Evolutionary conservation across 2,797 vertebrate species (phyloP), one percentile per base, ranked within the genome.

Genomic region (Hypotaenidia philippensis): DNA sequence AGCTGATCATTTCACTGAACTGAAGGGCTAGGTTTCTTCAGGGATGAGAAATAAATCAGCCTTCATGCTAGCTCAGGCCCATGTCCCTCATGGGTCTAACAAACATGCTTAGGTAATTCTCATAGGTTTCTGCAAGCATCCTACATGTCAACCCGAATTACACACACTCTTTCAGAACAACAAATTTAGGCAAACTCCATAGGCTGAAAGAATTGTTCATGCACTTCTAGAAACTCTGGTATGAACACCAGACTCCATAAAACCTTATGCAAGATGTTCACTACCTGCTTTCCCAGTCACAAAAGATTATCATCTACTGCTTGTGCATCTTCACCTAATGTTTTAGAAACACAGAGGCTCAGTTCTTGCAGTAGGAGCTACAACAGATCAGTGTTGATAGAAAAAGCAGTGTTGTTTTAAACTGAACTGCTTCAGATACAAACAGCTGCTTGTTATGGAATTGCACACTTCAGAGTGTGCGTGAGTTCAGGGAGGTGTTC

Each of bases 41-140:
- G 76, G 60, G 49, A 79, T 47, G 36, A 88, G 36, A 96, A 93
- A 95, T 49, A 95, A 94, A 86, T 56, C 84, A 88, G 55, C 64
- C 68, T 89, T 82, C 83, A 13, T 63, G 69, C 47, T 36, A 65
- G 34, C 75, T 96, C 79, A 52, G 31, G 53, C 81, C 83, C 74
- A 0, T 4, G 15, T 66, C n/a, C 53, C 68, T 89, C 44, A 27
- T 8, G 14, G 68, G 15, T 71, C 11, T 57, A 87, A 72, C 41
- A 59, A n/a, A 96, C 94, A 69, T 4, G 34, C 49, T 87, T 49
- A 72, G 82, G 34, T 81, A 87, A 79, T 81, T 83, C 91, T 75
- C 57, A 50, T 8, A 78, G 69, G 60, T 91, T 91, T 87, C 84
- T 76, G 55, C 41, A 59, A 89, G 65, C 44, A 81, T 81, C 32